Evolutionary conservation across 2,797 vertebrate species (phyloP), one percentile per base, ranked within the genome.

Genomic region (Lepilemur ruficaudatus): DNA sequence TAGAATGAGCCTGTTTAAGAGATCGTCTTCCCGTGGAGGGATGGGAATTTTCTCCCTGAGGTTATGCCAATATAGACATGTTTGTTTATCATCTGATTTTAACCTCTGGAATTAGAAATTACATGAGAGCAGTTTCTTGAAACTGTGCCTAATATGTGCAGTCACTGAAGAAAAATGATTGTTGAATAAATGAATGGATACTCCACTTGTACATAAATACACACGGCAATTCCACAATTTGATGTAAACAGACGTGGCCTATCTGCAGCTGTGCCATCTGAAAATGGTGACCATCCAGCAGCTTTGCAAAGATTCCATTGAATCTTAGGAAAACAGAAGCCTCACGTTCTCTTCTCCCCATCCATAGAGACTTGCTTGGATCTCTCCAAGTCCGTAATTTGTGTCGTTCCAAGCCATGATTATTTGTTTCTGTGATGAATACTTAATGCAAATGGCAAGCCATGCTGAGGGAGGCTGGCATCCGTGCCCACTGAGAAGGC

Each of bases 361-460:
- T 43, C 20, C 32, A 32, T 38, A 57, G 23, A 52, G n/a, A 59
- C 43, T 38, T 89, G 79, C 35, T 80, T 13, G 4, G 25, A 94
- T 91, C 91, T 89, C 75, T 96, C 41, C 82, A 83, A 67, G 83
- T 48, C 65, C 48, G 22, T 25, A 10, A 7, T 59, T 63, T 73
- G 67, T 30, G 25, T 50, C 59, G 38, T 91, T 41, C 84, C 80
- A 93, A 80, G 8, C 46, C 8, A 20, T n/a, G 88, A 55, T 48
- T 94, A 11, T 96, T 97, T 89, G 93, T 82, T 55, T 87, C 80
- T 94, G 43, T 96, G 86, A 96, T 97, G 70, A 96, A 94, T 94
- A 87, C 83, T 90, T 97, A 95, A 95, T 92, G 82, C 55, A 96
- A 93, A 92, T 52, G 48, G 72, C 57, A 82, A 95, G 78, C 43